These are phyloP conservation scores for Lycaon pictus DNA, from an alignment of 2,113 vertebrate species.

Conservation along the genomic window DNA sequence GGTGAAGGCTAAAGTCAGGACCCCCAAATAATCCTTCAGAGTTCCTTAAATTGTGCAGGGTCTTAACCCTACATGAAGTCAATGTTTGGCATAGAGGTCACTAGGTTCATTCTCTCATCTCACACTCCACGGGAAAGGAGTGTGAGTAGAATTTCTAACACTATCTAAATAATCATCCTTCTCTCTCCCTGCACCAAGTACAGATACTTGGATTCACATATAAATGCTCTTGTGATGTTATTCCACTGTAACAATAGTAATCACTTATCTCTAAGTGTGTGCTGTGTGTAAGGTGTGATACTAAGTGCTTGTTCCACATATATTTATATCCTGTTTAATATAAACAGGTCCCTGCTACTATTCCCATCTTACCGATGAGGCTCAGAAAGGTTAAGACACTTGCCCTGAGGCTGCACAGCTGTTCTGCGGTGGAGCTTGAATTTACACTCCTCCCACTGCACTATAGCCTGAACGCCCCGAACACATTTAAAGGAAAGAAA, in stretches of 20 bases:
- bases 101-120: background rate
- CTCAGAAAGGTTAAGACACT: conserved; percentile 45
- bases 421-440: background rate
- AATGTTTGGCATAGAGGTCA: background rate
- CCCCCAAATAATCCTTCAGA: background rate
- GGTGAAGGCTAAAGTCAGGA: background rate
- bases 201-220: background rate
- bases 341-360: background rate
- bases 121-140: background rate
- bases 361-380: background rate
- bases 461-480: background rate
- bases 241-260: accelerated
- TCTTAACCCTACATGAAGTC: background rate
- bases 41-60: background rate
- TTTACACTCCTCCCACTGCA: background rate
- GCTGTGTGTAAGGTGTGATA: background rate
- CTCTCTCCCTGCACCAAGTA: background rate
- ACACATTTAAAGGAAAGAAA: background rate
- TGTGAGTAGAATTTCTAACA: background rate
- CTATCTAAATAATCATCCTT: background rate
- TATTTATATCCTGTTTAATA: background rate
- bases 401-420: background rate
- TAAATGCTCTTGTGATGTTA: background rate
- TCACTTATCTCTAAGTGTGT: background rate
- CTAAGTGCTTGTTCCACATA: background rate